A percentile compares a stretch with the other conserved stretches of the same genome.
Evolutionary conservation across 1,140 invertebrate genomes (phyloP).

Genomic region (Drosophila grimshawi): DNA sequence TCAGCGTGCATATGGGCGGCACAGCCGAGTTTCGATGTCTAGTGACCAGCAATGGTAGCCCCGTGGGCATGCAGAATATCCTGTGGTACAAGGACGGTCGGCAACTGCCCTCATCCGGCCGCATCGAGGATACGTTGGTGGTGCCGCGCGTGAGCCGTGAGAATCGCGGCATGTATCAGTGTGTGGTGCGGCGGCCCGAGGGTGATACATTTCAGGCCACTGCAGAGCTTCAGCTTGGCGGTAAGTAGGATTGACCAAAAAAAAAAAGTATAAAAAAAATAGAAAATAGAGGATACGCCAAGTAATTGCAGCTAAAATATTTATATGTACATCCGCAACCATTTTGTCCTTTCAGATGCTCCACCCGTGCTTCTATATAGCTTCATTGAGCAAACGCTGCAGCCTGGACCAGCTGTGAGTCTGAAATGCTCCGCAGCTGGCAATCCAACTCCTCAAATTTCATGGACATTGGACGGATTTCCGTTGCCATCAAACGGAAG

Average conservation of each 20-base stretch:
- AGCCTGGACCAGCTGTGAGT: conserved; percentile 93
- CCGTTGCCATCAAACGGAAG: conserved; percentile 89
- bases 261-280: conserved; percentile 3
- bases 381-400: conserved; percentile 93
- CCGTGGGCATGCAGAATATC: conserved; percentile 84
- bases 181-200: conserved; percentile 90
- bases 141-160: conserved; percentile 89
- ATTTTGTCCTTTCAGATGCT: conserved; percentile 88
- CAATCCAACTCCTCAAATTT: conserved; percentile 93
- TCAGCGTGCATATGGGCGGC: conserved; percentile 91
- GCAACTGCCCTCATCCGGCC: conserved; percentile 88
- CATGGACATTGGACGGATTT: conserved; percentile 93
- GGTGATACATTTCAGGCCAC: conserved; percentile 92
- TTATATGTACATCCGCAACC: conserved; percentile 65
- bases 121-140: conserved; percentile 88
- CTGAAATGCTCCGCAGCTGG: conserved; percentile 94
- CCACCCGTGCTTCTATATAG: conserved; percentile 92
- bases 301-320: conserved; percentile 67
- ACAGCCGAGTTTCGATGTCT: conserved; percentile 91
- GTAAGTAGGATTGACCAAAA: conserved; percentile 85
- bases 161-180: conserved; percentile 94
- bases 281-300: conserved; percentile 10
- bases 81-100: conserved; percentile 91
- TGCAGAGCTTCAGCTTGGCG: conserved; percentile 91
- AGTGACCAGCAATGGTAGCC: conserved; percentile 85